A percentile compares a stretch with the other conserved stretches of the same genome.
Evolutionary conservation across 2,888 invertebrate genomes (phyloP).

Genomic region (Aphidoletes aphidimyza): DNA sequence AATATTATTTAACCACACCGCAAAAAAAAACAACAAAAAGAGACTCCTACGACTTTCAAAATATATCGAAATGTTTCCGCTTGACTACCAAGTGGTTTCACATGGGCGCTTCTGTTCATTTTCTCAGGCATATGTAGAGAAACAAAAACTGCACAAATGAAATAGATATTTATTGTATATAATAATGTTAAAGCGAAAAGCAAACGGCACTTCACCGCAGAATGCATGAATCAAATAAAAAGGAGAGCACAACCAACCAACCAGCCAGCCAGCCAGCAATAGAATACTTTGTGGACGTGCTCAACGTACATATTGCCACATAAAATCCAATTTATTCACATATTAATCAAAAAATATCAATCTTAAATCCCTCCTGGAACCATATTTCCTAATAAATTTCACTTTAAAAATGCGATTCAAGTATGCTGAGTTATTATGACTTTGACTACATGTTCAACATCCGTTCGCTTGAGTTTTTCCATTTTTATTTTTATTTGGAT

Average conservation of each 20-base stretch:
- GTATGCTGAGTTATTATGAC: slow-evolving; percentile 50
- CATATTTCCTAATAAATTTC: slow-evolving; percentile 56
- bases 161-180: slow-evolving; percentile 52
- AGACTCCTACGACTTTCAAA: background rate
- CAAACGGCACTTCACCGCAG: too few species aligned
- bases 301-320: slow-evolving; percentile 38
- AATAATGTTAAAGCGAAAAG: slow-evolving; percentile 23
- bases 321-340: slow-evolving; percentile 55
- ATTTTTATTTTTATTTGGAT: background rate
- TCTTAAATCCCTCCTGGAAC: slow-evolving; percentile 55
- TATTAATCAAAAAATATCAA: slow-evolving; percentile 56
- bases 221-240: slow-evolving; percentile 30
- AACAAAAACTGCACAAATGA: slow-evolving; percentile 41
- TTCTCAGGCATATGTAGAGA: background rate
- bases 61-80: slow-evolving; percentile 39
- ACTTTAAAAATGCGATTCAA: slow-evolving; percentile 54
- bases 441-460: slow-evolving; percentile 23
- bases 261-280: background rate
- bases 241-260: too few species aligned
- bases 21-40: too few species aligned
- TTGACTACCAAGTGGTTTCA: slow-evolving; percentile 33
- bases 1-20: slow-evolving; percentile 5
- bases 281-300: slow-evolving; percentile 46
- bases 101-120: slow-evolving; percentile 27
- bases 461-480: too few species aligned